Conservation (phyloP, 2,888 invertebrate genomes). For the Danaus chrysippus region DNA sequence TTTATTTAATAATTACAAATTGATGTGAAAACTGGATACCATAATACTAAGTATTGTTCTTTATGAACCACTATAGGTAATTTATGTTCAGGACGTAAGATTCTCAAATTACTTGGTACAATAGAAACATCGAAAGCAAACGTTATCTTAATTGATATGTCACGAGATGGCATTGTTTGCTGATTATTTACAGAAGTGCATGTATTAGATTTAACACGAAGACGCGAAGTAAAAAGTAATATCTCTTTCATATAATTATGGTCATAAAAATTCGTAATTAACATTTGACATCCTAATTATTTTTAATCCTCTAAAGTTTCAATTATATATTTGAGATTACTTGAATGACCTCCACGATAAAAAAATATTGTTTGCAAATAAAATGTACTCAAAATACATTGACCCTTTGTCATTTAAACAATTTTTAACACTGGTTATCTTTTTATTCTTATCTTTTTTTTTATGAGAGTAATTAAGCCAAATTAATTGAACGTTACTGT, state of each 20-base stretch:
- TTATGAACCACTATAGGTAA: background rate
- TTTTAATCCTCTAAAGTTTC: no score
- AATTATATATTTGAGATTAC: no score
- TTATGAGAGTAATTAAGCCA: no score
- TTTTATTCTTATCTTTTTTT: no score
- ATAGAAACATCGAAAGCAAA: background rate
- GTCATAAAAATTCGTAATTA: background rate
- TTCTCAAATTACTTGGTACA: background rate
- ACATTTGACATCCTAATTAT: no score
- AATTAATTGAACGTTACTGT: no score
- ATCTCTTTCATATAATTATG: background rate
- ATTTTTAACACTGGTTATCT: no score
- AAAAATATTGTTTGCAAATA: no score
- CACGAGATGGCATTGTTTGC: constrained; percentile 1
- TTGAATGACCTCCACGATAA: no score
- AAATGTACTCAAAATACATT: no score
- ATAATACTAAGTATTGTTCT: background rate
- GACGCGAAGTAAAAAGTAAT: background rate
- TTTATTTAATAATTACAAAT: background rate
- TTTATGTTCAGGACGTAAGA: background rate
- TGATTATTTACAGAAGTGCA: constrained; percentile 5
- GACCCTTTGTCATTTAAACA: no score
- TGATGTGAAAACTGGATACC: background rate
- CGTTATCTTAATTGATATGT: background rate
- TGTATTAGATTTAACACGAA: background rate